These are phyloP conservation scores for Empidonax traillii DNA, from an alignment of 2,113 vertebrate species.

Conservation along the genomic window DNA sequence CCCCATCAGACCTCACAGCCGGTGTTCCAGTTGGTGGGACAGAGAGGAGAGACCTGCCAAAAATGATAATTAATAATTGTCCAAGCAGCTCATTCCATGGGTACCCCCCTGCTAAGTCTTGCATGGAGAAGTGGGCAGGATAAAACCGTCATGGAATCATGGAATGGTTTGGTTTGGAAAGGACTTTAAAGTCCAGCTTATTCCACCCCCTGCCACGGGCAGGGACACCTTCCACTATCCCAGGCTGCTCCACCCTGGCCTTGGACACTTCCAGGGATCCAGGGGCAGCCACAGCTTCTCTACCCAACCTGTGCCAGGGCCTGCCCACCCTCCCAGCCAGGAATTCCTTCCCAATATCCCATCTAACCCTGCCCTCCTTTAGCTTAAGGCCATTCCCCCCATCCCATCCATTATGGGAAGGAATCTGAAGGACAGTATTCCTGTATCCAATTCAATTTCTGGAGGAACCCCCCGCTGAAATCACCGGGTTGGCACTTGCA, in stretches of 20 bases:
- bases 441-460: rapidly evolving
- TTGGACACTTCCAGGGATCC: neutral
- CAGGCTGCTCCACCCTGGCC: neutral
- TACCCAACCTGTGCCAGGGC: neutral
- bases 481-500: neutral
- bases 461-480: neutral
- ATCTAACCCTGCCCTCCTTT: neutral
- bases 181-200: neutral
- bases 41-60: neutral
- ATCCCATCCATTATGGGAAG: neutral
- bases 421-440: neutral
- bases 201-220: neutral
- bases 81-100: neutral
- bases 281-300: neutral
- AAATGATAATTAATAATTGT: neutral
- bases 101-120: neutral
- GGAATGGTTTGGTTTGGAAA: neutral
- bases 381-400: neutral
- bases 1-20: neutral
- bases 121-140: neutral
- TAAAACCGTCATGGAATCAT: neutral
- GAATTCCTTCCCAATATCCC: neutral
- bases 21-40: neutral
- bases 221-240: neutral
- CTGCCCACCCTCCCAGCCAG: neutral